Conservation (phyloP, 2,113 vertebrate species). For the Antechinus flavipes region DNA sequence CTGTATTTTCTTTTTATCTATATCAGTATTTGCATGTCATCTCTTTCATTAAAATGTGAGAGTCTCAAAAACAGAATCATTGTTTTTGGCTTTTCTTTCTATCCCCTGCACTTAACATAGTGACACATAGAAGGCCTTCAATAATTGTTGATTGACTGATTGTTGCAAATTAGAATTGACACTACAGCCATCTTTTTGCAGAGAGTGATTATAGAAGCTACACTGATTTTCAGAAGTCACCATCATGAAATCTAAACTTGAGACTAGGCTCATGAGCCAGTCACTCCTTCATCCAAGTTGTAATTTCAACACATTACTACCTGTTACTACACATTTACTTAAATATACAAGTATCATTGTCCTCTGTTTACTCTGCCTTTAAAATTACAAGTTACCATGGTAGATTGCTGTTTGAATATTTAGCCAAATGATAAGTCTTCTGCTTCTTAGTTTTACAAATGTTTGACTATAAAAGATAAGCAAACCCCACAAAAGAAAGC, state of each 20-base stretch:
- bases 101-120: not conserved
- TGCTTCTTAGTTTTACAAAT: not conserved
- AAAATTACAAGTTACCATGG: not conserved
- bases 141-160: not conserved
- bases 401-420: not conserved
- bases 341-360: not conserved
- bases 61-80: not conserved
- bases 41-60: not conserved
- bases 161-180: not conserved
- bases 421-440: not conserved
- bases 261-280: not conserved
- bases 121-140: not conserved
- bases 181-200: slow-evolving; percentile 4
- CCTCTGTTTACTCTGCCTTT: not conserved
- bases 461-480: not conserved
- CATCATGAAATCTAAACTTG: not conserved
- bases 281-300: not conserved
- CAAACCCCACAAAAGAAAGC: not conserved
- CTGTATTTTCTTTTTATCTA: not conserved
- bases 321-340: not conserved
- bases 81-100: not conserved
- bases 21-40: not conserved
- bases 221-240: not conserved
- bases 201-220: not conserved
- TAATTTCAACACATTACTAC: not conserved